phyloP scores from a whole-genome alignment of 1,140 invertebrate species.

The Gerris buenoi region DNA sequence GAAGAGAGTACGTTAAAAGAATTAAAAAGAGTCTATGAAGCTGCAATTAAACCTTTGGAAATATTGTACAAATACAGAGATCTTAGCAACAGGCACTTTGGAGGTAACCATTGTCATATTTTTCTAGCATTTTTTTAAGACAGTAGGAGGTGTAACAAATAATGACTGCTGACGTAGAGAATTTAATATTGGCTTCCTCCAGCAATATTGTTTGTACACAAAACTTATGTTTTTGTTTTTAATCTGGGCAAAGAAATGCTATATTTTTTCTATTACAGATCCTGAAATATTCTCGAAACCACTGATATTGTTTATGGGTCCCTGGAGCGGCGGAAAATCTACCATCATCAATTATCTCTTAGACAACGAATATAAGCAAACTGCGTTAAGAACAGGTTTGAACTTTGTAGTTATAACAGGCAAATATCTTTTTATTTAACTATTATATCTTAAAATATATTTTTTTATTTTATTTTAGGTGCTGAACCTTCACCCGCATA shows the following conservation, averaged over 20 bases:
- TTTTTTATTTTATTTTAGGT: too few relatives aligned
- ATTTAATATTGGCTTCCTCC: too few relatives aligned
- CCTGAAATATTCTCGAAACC: slow-evolving; percentile 91
- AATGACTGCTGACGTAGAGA: too few relatives aligned
- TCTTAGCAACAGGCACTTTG: slow-evolving; percentile 79
- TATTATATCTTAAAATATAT: too few relatives aligned
- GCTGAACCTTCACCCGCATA: slow-evolving; percentile 84
- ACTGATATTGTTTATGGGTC: slow-evolving; percentile 80
- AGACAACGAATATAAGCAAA: slow-evolving; percentile 66
- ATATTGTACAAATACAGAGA: slow-evolving; percentile 79
- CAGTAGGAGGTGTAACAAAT: too few relatives aligned
- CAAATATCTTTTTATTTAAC: too few relatives aligned
- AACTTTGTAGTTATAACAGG: too few relatives aligned
- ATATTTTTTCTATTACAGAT: slow-evolving; percentile 48
- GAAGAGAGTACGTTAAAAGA: slow-evolving; percentile 65
- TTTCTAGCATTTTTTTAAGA: too few relatives aligned
- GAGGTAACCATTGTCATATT: slow-evolving; percentile 39
- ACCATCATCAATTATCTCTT: slow-evolving; percentile 85
- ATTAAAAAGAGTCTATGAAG: slow-evolving; percentile 73
- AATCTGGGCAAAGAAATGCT: too few relatives aligned
- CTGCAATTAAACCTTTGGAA: slow-evolving; percentile 77
- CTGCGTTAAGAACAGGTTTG: slow-evolving; percentile 74
- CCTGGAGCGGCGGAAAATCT: slow-evolving; percentile 90
- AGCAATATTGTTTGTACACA: too few relatives aligned
- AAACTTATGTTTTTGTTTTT: too few relatives aligned